phyloP scores from a whole-genome alignment of 1,140 invertebrate species.

The Lasaia peninsularis region DNA sequence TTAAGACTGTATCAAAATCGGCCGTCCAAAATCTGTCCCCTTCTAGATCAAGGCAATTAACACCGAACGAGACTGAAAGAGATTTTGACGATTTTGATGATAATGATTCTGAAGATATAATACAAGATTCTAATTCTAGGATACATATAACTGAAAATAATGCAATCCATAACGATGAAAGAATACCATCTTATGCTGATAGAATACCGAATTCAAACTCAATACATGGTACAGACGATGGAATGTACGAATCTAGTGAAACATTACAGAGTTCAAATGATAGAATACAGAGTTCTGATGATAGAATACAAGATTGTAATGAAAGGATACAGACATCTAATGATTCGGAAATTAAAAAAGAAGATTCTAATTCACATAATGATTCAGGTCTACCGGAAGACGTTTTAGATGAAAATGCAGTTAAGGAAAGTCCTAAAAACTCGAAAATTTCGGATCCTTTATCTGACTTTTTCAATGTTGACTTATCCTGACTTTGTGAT shows the following conservation, averaged over 20 bases:
- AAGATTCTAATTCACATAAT: constrained; percentile 1
- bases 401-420: constrained; percentile 16
- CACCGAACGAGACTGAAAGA: constrained; percentile 41
- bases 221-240: neutral
- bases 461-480: constrained; percentile 53
- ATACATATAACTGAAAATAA: constrained; percentile 4
- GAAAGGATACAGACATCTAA: neutral
- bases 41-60: constrained; percentile 35
- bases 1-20: constrained; percentile 62
- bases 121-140: neutral
- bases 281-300: neutral
- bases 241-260: neutral
- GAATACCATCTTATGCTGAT: neutral
- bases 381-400: constrained; percentile 5
- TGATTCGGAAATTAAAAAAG: neutral
- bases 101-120: constrained; percentile 23
- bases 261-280: neutral
- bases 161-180: neutral
- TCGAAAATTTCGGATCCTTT: constrained; percentile 40
- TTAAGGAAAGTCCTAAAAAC: constrained; percentile 21
- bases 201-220: neutral
- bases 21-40: constrained; percentile 58
- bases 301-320: constrained; percentile 8
- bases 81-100: constrained; percentile 44
- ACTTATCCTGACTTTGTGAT: constrained; percentile 58